Conservation (phyloP, 1,140 invertebrate genomes). For the Drosophila ambigua region DNA sequence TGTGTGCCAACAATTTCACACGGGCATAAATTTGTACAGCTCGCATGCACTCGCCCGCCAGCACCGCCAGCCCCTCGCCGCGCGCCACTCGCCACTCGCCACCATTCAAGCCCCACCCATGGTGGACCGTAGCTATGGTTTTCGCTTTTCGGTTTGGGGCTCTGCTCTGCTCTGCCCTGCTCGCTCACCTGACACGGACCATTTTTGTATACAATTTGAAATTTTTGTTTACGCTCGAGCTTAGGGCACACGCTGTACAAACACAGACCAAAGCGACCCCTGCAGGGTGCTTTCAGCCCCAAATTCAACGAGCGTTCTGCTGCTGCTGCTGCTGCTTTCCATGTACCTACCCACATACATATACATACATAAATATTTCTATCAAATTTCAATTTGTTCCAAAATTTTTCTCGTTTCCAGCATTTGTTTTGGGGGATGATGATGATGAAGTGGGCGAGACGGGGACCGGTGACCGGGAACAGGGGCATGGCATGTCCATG, state of each 20-base stretch:
- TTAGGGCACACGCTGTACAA: slow-evolving; percentile 55
- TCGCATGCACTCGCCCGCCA: not conserved
- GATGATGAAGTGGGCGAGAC: not conserved
- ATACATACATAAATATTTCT: slow-evolving; percentile 68
- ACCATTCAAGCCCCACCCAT: slow-evolving; percentile 8
- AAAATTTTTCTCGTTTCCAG: slow-evolving; percentile 43
- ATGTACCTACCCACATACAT: no score
- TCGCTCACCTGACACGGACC: slow-evolving; percentile 52
- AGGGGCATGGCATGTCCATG: no score
- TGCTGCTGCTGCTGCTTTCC: no score
- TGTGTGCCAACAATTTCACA: slow-evolving; percentile 25
- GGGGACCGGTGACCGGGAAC: no score
- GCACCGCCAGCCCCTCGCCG: not conserved
- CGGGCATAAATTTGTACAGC: slow-evolving; percentile 20
- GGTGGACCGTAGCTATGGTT: not conserved
- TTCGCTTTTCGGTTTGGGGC: not conserved
- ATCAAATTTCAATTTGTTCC: slow-evolving; percentile 79
- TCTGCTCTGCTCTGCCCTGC: not conserved
- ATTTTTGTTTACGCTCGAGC: slow-evolving; percentile 73
- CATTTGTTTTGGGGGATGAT: slow-evolving; percentile 1
- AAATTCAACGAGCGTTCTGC: not conserved
- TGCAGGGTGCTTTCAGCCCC: not conserved
- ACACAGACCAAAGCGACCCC: slow-evolving; percentile 11
- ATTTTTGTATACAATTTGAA: slow-evolving; percentile 64
- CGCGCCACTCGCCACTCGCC: not conserved